These are phyloP conservation scores for Gisinianus flammeolus DNA, from an alignment of 2,888 invertebrate genomes.

Conservation along the genomic window DNA sequence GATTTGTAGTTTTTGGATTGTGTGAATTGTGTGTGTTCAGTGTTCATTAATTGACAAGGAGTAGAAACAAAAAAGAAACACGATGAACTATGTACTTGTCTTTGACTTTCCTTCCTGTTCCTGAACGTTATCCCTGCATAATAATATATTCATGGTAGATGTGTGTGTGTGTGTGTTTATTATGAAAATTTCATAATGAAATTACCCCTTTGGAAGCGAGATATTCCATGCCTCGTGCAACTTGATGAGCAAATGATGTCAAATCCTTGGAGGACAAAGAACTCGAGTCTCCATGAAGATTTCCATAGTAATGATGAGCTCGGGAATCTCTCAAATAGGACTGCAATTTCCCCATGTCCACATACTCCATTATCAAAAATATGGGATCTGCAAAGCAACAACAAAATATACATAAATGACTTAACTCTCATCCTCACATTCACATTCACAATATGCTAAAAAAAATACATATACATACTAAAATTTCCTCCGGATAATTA, in stretches of 20 bases:
- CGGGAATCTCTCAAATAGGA: slow-evolving; percentile 84
- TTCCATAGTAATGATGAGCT: slow-evolving; percentile 81
- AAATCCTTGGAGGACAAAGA: slow-evolving; percentile 69
- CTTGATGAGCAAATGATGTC: slow-evolving; percentile 89
- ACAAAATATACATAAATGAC: neutral
- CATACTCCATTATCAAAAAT: slow-evolving; percentile 90
- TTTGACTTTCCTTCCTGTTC: too few relatives aligned
- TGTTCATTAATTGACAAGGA: too few relatives aligned
- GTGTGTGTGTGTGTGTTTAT: too few relatives aligned
- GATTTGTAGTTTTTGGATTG: too few relatives aligned
- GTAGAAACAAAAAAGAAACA: too few relatives aligned
- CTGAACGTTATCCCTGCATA: too few relatives aligned
- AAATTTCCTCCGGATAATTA: neutral
- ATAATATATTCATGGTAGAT: too few relatives aligned
- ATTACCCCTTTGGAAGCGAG: slow-evolving; percentile 81
- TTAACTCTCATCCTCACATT: neutral
- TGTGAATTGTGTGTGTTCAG: too few relatives aligned
- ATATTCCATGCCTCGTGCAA: slow-evolving; percentile 88
- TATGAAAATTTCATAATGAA: slow-evolving; percentile 4
- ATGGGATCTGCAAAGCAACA: slow-evolving; percentile 72
- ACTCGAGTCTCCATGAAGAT: slow-evolving; percentile 67
- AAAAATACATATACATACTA: neutral
- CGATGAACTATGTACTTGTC: too few relatives aligned
- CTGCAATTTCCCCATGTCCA: slow-evolving; percentile 86
- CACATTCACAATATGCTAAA: neutral